Evolutionary conservation across 2,888 invertebrate genomes (phyloP), one percentile per base, ranked within the genome.

Genomic region (Caenorhabditis zanzibari): DNA sequence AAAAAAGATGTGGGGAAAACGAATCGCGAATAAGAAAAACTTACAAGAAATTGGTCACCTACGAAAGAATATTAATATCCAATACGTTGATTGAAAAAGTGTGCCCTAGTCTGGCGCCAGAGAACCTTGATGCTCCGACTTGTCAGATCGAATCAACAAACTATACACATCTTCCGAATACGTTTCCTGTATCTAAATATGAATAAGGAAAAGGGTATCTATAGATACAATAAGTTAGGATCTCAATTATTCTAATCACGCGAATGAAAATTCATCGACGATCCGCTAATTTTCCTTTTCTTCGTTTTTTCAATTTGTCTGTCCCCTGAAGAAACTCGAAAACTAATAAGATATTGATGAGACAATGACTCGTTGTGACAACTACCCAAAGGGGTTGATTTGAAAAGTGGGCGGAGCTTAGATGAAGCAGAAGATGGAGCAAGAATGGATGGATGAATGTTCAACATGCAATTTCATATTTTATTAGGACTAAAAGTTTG

Each of bases 311-410:
- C n/a, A n/a, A 22, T 19, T 44, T 44, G 44, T 63, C 24, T 38
- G 16, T 24, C 16, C 59, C 71, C 26, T 22, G 49, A 54, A 26
- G 26, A 24, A 26, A 24, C 14, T 54, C 19, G 24, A 52, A 71
- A 66, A 64, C 72, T 66, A 64, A 79, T 79, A 54, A 66, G 72
- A 79, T 66, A 79, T 72, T 79, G 72, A 72, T 66, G 79, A 72
- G 72, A 72, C 64, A 72, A 58, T 72, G 64, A 64, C 72, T 49
- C 58, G 64, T 32, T 32, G 64, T 72, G 72, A 71, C 69, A 75
- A 38, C 38, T 16, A 47, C 24, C 19, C 19, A 19, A n/a, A 19
- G n/a, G 38, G 63, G 54, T 38, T 35, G 32, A 41, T 49, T 26
- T 41, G 38, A 38, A 38, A 35, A 52, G 38, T 41, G 32, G 61